Percentiles rank a stretch among this genome's conserved stretches.
Conservation (phyloP, 2,797 vertebrate species). For the Simalia tracyae region DNA sequence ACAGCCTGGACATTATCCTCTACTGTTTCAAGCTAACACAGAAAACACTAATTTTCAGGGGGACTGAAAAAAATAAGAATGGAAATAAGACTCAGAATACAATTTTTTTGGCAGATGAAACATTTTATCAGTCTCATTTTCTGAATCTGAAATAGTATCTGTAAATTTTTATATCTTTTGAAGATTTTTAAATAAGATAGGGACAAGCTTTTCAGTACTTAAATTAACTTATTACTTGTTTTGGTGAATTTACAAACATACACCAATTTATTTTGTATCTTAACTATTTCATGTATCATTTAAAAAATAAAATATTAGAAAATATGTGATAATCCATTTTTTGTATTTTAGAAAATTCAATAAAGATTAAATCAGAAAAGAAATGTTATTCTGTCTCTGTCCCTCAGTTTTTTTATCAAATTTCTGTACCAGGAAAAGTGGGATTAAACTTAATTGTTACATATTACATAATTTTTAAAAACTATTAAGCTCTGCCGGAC, state of each 20-base stretch:
- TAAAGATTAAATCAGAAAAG: neutral
- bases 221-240: neutral
- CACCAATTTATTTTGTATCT: neutral
- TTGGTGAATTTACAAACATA: neutral
- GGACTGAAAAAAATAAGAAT: neutral
- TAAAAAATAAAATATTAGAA: neutral
- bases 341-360: neutral
- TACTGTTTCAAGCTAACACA: too few species aligned
- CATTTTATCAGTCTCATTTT: neutral
- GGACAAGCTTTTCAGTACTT: neutral
- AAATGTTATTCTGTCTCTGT: neutral
- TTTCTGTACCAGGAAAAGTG: neutral
- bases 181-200: neutral
- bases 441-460: neutral
- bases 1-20: too few species aligned
- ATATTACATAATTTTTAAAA: neutral
- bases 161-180: neutral
- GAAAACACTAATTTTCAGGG: too few species aligned
- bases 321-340: neutral
- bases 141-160: neutral
- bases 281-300: neutral
- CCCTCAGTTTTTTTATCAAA: neutral
- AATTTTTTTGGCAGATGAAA: neutral
- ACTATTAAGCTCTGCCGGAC: too few species aligned
- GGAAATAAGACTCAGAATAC: neutral